Percentiles rank a stretch among this genome's conserved stretches.
These are phyloP conservation scores for Eubucco bourcierii DNA, from an alignment of 2,113 vertebrate genomes.

Conservation along the genomic window DNA sequence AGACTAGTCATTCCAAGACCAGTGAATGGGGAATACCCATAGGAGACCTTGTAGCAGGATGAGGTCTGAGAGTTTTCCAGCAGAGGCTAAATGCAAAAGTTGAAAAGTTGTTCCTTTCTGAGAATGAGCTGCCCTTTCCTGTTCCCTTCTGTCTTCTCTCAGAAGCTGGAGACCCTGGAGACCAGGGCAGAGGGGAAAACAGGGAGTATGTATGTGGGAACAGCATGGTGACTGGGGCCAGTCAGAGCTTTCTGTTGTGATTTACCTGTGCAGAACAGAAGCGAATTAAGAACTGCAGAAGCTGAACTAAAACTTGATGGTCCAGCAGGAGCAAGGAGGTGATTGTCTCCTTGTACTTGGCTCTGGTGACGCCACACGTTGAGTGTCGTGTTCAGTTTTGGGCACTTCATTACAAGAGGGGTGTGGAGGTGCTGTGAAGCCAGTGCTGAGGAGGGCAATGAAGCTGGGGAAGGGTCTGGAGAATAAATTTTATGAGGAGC, in stretches of 20 bases:
- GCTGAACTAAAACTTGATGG: background rate
- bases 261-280: background rate
- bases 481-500: too few relatives aligned
- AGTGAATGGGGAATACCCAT: conserved; percentile 47
- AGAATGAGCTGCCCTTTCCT: conserved; percentile 54
- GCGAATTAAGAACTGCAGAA: background rate
- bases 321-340: too few relatives aligned
- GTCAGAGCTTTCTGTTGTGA: background rate
- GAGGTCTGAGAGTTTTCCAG: conserved; percentile 56
- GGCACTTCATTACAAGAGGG: too few relatives aligned
- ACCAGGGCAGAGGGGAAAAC: background rate
- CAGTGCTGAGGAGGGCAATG: too few relatives aligned
- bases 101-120: conserved; percentile 31
- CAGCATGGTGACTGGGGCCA: background rate
- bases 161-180: conserved; percentile 26
- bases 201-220: background rate
- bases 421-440: too few relatives aligned
- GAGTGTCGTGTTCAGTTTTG: too few relatives aligned
- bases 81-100: conserved; percentile 40
- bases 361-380: too few relatives aligned
- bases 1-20: background rate
- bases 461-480: too few relatives aligned
- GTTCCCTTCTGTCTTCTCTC: conserved; percentile 18
- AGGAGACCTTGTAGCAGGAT: conserved; percentile 40
- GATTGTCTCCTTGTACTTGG: too few relatives aligned